Evolutionary conservation across 1,140 invertebrate species (phyloP), one percentile per base, ranked within the genome.

Genomic region (Anadara kagoshimensis): DNA sequence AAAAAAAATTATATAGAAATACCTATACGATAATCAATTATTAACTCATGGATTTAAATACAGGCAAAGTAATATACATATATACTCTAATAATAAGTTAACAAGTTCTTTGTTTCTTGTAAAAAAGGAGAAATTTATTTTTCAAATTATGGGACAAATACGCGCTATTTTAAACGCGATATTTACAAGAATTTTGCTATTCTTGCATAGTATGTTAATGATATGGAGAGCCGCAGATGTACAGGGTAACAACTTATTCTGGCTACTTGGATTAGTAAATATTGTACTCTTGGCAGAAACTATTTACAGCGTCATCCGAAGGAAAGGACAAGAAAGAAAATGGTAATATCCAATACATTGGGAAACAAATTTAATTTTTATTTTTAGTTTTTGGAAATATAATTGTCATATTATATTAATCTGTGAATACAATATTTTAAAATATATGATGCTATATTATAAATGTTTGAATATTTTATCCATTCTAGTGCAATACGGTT

Each of bases 301-400:
- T 18, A n/a, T 63, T 12, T 20, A 62, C n/a, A 69, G 69, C 4
- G 53, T 78, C 29, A 24, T 58, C 11, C 44, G 44, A 26, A 71
- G 64, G 36, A n/a, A 54, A 29, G 76, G 76, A 57, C 64, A 66
- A 24, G 76, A 78, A 51, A 69, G 72, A 49, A 71, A 78, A 67
- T 78, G 76, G 76, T 78, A 71, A 51, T 65, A 54, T 14, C 5
- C 5, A 10, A 47, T 10, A 10, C 8, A 47, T 10, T 47, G 45
- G 45, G 45, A 47, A 47, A 47, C 8, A 10, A 47, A 16, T 47
- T 10, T 47, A 47, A 47, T n/a, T n/a, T n/a, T n/a, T n/a, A 47
- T 47, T 8, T 47, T 47, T 10, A 47, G 8, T 10, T 47, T 47
- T 47, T 47, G 8, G 16, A 8, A 10, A 47, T 10, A 10, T 47